Percentiles rank a stretch among this genome's conserved stretches.
Evolutionary conservation across 2,797 vertebrate genomes (phyloP).

Genomic region (Chloroceryle amazona): DNA sequence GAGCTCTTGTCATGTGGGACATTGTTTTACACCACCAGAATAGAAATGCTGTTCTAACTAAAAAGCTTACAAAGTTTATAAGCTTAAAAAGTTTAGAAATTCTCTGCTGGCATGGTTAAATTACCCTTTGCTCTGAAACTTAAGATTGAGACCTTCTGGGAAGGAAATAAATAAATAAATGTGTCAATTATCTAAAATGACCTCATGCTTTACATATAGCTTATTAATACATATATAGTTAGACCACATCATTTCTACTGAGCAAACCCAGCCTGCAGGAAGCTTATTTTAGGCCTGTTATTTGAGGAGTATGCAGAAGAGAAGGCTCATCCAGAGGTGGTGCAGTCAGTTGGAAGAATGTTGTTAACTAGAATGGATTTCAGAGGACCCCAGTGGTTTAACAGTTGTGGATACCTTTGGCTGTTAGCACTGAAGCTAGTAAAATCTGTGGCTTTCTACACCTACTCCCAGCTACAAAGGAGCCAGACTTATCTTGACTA

Average conservation of each 20-base stretch:
- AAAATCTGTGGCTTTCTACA: neutral
- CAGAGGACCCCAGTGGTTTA: neutral
- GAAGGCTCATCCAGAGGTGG: fast-evolving
- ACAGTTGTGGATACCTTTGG: neutral
- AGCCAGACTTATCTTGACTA: neutral
- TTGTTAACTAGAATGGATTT: neutral
- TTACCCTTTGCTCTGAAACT: neutral
- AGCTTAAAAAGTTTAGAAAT: neutral
- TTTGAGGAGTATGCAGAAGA: neutral
- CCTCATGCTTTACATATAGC: neutral
- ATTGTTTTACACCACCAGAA: neutral
- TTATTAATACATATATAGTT: neutral
- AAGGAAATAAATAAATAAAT: neutral
- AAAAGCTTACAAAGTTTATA: neutral
- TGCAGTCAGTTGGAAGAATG: neutral
- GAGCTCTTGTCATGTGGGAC: neutral
- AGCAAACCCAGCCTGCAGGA: neutral
- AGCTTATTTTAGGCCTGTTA: neutral
- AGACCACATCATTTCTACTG: neutral
- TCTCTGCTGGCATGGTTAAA: neutral
- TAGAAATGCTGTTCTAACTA: neutral
- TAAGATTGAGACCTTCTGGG: neutral
- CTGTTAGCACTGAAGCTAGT: neutral
- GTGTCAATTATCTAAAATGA: constrained; percentile 3
- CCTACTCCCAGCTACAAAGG: neutral